Evolutionary conservation across 1,140 invertebrate species (phyloP).

Genomic region (Trichomalopsis sarcophagae): DNA sequence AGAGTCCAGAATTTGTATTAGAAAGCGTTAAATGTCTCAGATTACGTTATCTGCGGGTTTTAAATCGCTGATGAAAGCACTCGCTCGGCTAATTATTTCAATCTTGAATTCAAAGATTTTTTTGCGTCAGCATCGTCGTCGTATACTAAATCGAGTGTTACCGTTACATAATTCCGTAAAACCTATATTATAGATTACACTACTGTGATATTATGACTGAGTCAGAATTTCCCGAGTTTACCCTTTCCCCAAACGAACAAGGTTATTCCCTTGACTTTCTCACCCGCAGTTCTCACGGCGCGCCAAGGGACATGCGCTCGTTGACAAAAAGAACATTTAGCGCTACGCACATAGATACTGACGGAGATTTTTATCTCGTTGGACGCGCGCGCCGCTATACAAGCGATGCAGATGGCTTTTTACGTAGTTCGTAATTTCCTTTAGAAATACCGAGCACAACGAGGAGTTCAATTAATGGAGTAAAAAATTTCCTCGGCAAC

Average conservation of each 20-base stretch:
- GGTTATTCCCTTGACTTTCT: slow-evolving; percentile 24
- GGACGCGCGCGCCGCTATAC: neutral
- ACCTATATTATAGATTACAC: too few species aligned
- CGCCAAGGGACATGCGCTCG: neutral
- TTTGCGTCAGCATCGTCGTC: too few species aligned
- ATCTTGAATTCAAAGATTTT: too few species aligned
- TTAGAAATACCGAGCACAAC: slow-evolving; percentile 43
- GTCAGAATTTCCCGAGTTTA: neutral
- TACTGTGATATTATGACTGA: neutral
- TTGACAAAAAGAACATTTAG: slow-evolving; percentile 49
- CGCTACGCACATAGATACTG: neutral
- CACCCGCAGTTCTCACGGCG: too few species aligned
- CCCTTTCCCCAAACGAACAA: neutral
- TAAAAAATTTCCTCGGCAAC: slow-evolving; percentile 36
- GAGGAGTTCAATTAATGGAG: slow-evolving; percentile 49
- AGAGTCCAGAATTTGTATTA: neutral
- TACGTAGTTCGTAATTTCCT: slow-evolving; percentile 48
- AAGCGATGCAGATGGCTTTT: slow-evolving; percentile 50
- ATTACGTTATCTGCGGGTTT: too few species aligned
- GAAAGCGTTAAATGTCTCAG: neutral
- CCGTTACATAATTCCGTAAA: too few species aligned
- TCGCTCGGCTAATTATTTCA: too few species aligned
- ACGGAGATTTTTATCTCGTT: slow-evolving; percentile 51
- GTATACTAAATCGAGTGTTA: too few species aligned
- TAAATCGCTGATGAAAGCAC: too few species aligned